Conservation (phyloP, 2,113 vertebrate species). For the Gulo gulo region DNA sequence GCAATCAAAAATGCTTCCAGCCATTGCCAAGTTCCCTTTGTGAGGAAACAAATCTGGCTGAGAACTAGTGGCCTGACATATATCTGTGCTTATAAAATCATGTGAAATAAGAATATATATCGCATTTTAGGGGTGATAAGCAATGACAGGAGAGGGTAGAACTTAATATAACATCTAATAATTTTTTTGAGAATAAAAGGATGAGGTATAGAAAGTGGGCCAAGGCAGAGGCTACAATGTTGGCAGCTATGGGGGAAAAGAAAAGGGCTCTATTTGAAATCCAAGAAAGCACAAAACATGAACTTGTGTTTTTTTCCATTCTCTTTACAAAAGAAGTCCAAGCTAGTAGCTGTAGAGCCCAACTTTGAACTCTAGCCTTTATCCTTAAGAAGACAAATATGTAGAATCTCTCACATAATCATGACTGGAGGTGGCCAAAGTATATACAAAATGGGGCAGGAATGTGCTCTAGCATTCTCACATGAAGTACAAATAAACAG, state of each 20-base stretch:
- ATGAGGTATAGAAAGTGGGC: neutral
- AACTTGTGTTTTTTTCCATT: neutral
- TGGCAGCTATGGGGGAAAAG: too few relatives aligned
- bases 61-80: neutral
- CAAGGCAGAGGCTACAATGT: neutral
- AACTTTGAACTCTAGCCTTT: neutral
- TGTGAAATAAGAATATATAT: neutral
- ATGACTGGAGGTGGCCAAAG: neutral
- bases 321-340: neutral
- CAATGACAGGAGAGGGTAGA: neutral
- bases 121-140: neutral
- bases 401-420: neutral
- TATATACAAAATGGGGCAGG: neutral
- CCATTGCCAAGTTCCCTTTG: neutral
- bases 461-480: neutral
- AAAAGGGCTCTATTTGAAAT: neutral
- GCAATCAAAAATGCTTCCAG: neutral
- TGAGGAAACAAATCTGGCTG: neutral
- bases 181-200: neutral
- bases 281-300: neutral
- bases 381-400: neutral
- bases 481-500: neutral
- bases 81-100: neutral
- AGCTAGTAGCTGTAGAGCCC: neutral
- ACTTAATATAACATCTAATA: neutral